These are phyloP conservation scores for Hetaerina titia DNA, from an alignment of 2,888 invertebrate species.

Conservation along the genomic window DNA sequence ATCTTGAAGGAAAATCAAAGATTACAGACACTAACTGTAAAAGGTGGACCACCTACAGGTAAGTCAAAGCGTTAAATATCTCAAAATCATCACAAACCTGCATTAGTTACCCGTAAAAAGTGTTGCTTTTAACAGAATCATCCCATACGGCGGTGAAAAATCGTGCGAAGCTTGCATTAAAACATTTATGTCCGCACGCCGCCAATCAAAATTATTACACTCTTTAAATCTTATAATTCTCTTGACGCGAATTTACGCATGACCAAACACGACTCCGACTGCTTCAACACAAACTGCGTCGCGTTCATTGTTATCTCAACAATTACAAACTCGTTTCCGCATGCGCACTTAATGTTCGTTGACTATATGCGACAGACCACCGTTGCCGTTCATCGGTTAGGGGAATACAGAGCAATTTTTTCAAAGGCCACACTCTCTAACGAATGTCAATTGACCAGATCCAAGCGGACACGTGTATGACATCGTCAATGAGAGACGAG, in stretches of 20 bases:
- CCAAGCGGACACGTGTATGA: background rate
- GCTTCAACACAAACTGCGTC: background rate
- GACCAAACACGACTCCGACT: background rate
- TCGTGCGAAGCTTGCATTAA: too few relatives aligned
- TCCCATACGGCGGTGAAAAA: too few relatives aligned
- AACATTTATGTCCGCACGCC: background rate
- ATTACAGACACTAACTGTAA: too few relatives aligned
- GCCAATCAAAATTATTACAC: background rate
- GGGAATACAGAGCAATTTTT: slow-evolving; percentile 1
- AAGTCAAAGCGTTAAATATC: too few relatives aligned
- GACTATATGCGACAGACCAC: background rate
- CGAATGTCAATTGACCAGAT: slow-evolving; percentile 30
- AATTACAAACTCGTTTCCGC: slow-evolving; percentile 14
- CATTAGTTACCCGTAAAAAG: too few relatives aligned
- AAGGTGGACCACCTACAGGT: too few relatives aligned
- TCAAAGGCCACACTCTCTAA: slow-evolving; percentile 16
- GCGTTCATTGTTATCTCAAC: slow-evolving; percentile 25
- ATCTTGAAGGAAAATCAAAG: too few relatives aligned
- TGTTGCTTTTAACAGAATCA: too few relatives aligned
- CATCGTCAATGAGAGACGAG: background rate
- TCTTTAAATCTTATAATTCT: background rate
- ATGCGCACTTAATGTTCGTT: slow-evolving; percentile 35
- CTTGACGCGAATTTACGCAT: background rate
- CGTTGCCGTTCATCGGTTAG: background rate
- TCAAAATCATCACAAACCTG: too few relatives aligned